Evolutionary conservation across 2,888 invertebrate species (phyloP), one percentile per base, ranked within the genome.

Genomic region (Criorhina ranunculi): DNA sequence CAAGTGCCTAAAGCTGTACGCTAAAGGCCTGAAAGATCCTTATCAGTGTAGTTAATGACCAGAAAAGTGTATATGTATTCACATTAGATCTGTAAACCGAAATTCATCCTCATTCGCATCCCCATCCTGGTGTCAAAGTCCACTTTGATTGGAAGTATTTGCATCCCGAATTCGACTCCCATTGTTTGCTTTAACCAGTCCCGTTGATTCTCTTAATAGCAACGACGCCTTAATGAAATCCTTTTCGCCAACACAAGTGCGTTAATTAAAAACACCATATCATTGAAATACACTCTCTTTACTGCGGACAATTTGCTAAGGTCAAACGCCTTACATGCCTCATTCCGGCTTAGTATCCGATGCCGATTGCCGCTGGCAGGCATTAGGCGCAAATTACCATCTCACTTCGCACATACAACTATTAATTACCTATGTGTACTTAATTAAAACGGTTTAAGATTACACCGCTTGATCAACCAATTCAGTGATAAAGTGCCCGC

Each of bases 391-490:
- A 81, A 86, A 86, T 81, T 86, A 77, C 86, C 86, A 81, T 80
- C 85, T 85, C 80, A 80, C 80, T 85, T 76, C 70, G 69, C 81
- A 76, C 77, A 73, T 77, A 86, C 76, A 86, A 76, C 86, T 86
- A 86, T 86, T 86, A 86, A 86, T 86, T 86, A 86, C 86, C 76
- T 42, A 76, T 86, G 86, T 86, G 86, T 86, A 86, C 86, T 86
- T 86, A 86, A 86, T 86, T 86, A 86, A 86, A 86, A 86, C 86
- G 86, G 86, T 86, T 86, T 81, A 67, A 86, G 86, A 86, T 86
- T 86, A 77, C 81, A 77, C 77, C 70, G 55, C 77, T 70, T 81
- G 81, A 86, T 81, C 72, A 67, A 49, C 44, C 86, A 72, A 77
- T 86, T 77, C 81, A 64, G 55, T 77, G 86, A 86, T 81, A 85